These are phyloP conservation scores for Omphaloscelis lunosa DNA, from an alignment of 2,888 invertebrate genomes.

Conservation along the genomic window DNA sequence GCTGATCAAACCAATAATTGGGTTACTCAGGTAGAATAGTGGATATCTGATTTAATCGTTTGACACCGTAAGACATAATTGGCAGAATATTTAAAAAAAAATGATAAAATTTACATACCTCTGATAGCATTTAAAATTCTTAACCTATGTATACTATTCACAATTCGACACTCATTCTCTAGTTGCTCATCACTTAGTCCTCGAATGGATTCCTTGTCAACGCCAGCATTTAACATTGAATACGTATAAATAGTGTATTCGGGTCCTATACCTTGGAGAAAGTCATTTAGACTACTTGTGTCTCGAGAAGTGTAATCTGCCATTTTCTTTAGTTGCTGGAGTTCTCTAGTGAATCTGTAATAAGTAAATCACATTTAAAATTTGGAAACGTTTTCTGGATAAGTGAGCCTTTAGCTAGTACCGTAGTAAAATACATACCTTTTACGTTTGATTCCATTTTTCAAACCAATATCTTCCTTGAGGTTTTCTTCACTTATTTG, in stretches of 20 bases:
- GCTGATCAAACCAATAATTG: not conserved
- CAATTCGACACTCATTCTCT: constrained; percentile 96
- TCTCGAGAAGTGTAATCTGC: constrained; percentile 99
- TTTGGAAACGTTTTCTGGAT: not conserved
- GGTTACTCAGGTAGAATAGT: not conserved
- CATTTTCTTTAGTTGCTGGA: constrained; percentile 98
- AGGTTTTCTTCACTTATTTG: constrained; percentile 98
- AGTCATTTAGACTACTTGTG: constrained; percentile 96
- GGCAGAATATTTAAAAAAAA: not conserved
- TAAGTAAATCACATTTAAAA: constrained; percentile 18
- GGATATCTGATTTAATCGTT: not conserved
- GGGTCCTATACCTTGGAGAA: constrained; percentile 95
- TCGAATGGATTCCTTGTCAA: constrained; percentile 96
- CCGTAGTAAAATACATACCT: constrained; percentile 87
- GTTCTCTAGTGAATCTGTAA: constrained; percentile 96
- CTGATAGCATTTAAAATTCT: constrained; percentile 97
- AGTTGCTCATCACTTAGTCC: constrained; percentile 98
- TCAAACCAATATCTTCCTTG: constrained; percentile 97
- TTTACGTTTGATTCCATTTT: constrained; percentile 97
- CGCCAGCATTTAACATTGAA: constrained; percentile 98
- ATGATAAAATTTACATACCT: constrained; percentile 81
- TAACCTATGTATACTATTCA: constrained; percentile 98
- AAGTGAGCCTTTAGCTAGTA: not conserved
- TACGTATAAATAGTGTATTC: constrained; percentile 99
- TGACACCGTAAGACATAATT: not conserved